Evolutionary conservation across 2,797 vertebrate species (phyloP), one percentile per base, ranked within the genome.

Genomic region (Delichon dasypus): DNA sequence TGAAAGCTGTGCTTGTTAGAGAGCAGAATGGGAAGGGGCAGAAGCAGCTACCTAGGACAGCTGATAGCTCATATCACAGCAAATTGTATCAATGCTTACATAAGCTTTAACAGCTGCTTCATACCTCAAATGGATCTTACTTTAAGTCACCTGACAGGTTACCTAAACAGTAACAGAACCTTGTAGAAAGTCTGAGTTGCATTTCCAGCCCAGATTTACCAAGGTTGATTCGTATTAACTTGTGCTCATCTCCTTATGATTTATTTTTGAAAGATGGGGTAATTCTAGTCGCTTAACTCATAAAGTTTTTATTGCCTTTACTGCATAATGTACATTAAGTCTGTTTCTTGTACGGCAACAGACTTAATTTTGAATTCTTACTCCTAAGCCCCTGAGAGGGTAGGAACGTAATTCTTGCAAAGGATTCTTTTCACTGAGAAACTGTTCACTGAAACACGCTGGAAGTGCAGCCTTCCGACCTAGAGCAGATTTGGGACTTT

Each of bases 1-100:
- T 61, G 82, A 68, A 79, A 65, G 17, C 50, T 72, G 1, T 20
- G 15, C 25, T 4, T 58, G 13, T 38, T 68, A 21, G 20, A 71
- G 48, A 72, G 38, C 29, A 50, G 17, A 79, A 50, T 3, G 29
- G 54, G 30, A 64, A 55, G 26, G 44, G 44, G 32, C 14, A 70
- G 55, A 72, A 81, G 58, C 14, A 72, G 36, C 14, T 9, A 34
- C 30, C 6, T 25, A 23, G 51, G 50, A 32, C 10, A 42, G 29
- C 34, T 77, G 36, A 22, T 11, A 40, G 38, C 67, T 76, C 2
- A 0, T 5, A 13, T 51, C 27, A 13, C 12, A 72, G n/a, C 11
- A 12, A 11, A 30, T 27, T 27, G 1, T 27, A 14, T 3, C 50
- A 66, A 2, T 21, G 27, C n/a, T 66, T 58, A 9, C 3, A 1